Base-by-base conservation (phyloP, 2,797 vertebrate species). In the Aplochiton taeniatus region DNA sequence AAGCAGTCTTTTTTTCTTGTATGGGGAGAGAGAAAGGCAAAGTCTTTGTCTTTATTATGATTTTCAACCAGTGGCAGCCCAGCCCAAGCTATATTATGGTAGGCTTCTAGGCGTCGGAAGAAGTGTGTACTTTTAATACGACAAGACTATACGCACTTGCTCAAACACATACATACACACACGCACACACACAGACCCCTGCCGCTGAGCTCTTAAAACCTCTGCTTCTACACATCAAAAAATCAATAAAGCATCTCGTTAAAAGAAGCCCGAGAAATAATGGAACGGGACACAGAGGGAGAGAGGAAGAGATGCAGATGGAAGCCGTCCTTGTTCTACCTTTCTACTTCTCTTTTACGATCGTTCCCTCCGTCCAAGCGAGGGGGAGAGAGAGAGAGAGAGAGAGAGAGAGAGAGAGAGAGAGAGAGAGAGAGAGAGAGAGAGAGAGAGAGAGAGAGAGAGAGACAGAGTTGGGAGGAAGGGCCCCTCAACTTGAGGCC, bases 201-300 rank as follows among this genome's bases (percentile, higher is more conserved):
- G 31, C 48, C 44, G 16, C 48, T 60, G 65, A 69, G 66, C 64
- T 73, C 43, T 70, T 72, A 75, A 72, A 54, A 56, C 46, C 42
- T 64, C 60, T 63, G 80, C 79, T 60, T 83, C 62, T 53, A 64
- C 51, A 9, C 59, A n/a, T 79, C 66, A 78, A 69, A 74, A 88
- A 87, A 91, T 89, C 89, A 86, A 90, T 91, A 88, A 77, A 69
- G 77, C 53, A 52, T 80, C 70, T 79, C 65, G 83, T 81, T 75
- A 58, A 75, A 78, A 84, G 76, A 78, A 53, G 61, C 43, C 54
- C 79, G 73, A 82, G 79, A 85, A 75, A 66, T 83, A 85, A 90
- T 82, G 50, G 69, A 82, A 83, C 65, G 74, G 88, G 83, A 88
- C 71, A 61, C 54, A 52, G 49, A 69, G 61, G 64, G 64, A 13